Evolutionary conservation across 2,797 vertebrate species (phyloP).

Genomic region (Bradypodion ventrale): DNA sequence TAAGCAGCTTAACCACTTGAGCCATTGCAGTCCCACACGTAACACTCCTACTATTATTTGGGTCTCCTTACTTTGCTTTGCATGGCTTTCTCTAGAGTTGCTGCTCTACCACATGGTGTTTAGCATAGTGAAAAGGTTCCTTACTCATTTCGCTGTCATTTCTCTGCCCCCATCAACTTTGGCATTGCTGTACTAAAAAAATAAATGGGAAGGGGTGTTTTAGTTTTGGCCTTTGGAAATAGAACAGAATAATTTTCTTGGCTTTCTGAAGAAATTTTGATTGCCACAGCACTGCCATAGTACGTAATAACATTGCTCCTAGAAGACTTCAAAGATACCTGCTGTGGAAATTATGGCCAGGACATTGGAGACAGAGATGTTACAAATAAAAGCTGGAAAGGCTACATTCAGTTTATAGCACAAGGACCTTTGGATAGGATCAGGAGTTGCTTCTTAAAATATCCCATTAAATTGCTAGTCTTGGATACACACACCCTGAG

Average conservation of each 20-base stretch:
- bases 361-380: rapidly evolving
- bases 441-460: background rate
- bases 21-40: too few species aligned
- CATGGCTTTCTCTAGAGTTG: background rate
- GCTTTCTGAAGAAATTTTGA: background rate
- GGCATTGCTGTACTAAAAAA: too few species aligned
- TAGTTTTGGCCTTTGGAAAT: conserved; percentile 59
- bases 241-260: conserved; percentile 61
- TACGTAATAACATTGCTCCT: background rate
- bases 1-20: too few species aligned
- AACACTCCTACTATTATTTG: background rate
- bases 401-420: background rate
- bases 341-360: rapidly evolving
- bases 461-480: background rate
- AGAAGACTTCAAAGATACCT: background rate
- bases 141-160: conserved; percentile 14
- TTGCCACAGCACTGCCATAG: rapidly evolving
- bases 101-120: background rate
- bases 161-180: conserved; percentile 50
- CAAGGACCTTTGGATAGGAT: background rate
- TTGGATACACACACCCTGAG: background rate
- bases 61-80: background rate
- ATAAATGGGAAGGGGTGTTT: background rate
- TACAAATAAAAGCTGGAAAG: background rate
- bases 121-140: background rate